Evolutionary conservation across 37 sponge, comb jelly and placozoan genomes (phyloP), one percentile per base, ranked within the genome.

Genomic region (Hexactinellida sp.): DNA sequence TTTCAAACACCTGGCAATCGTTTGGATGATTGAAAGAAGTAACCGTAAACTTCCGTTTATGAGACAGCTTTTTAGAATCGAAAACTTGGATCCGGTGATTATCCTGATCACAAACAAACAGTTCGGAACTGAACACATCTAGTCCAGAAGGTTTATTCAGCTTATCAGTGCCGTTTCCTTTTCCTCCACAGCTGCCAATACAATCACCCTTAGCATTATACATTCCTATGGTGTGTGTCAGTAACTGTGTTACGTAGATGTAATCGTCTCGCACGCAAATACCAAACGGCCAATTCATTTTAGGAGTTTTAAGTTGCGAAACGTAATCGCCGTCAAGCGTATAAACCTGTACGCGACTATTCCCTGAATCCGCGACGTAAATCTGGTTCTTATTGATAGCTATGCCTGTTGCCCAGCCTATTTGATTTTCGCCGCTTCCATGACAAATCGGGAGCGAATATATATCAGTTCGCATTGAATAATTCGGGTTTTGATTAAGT

Each of bases 81-180:
- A 63, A 63, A 3, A 63, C 76, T 63, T 63, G 76, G 3, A 63
- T n/a, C 21, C 76, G 25, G 30, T 63, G 76, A n/a, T 63, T 63
- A 10, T 63, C 76, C 76, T 63, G 76, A 63, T 63, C 76, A 63
- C 76, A 63, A 3, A 63, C 76, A n/a, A 63, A 63, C 34, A 63
- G 5, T 3, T 63, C 76, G 19, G 76, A 63, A 21, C 13, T 23
- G 34, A 32, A 23, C 76, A 63, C 76, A 28, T 23, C 76, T 23
- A 63, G 76, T 63, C 76, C 76, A n/a, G 76, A 63, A 3, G 76
- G 76, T 63, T 28, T 63, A 10, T 25, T 63, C 28, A 63, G 76
- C 30, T 63, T 63, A 23, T 63, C 76, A n/a, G 19, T 63, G 3
- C 76, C 76, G 21, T 10, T 63, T 7, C 76, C 76, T n/a, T 63